These are phyloP conservation scores for Mobula hypostoma DNA, from an alignment of 2,113 vertebrate species.

Conservation along the genomic window DNA sequence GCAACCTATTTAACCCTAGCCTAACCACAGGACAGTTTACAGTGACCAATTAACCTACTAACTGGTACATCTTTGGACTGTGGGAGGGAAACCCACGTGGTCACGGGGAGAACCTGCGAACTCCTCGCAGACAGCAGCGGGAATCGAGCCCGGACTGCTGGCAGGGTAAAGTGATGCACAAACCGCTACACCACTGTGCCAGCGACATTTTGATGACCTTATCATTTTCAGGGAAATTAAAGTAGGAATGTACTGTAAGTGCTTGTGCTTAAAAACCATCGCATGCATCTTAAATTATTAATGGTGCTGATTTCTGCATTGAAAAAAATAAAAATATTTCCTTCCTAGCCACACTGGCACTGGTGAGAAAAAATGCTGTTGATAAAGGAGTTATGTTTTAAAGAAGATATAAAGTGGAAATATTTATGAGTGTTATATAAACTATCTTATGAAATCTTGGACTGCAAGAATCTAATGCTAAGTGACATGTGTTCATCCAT, in stretches of 20 bases:
- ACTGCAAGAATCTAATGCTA: neutral
- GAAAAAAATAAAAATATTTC: neutral
- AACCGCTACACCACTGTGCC: too few species aligned
- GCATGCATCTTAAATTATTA: neutral
- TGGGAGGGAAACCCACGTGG: too few species aligned
- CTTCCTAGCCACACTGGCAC: neutral
- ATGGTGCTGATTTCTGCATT: neutral
- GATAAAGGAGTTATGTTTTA: neutral
- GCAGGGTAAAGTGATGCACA: too few species aligned
- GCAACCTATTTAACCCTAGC: too few species aligned
- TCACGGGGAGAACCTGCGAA: too few species aligned
- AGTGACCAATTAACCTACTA: too few species aligned
- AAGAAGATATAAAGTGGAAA: neutral
- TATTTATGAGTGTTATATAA: neutral
- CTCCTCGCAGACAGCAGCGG: too few species aligned
- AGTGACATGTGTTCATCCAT: neutral
- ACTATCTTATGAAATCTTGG: neutral
- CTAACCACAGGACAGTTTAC: too few species aligned
- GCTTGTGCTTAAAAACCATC: neutral
- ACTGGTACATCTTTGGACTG: too few species aligned
- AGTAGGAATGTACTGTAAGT: neutral
- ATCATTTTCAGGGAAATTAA: neutral
- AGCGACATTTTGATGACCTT: neutral
- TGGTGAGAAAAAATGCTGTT: neutral
- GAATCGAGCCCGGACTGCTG: too few species aligned